Percentiles rank a stretch among this genome's conserved stretches.
Evolutionary conservation across 2,113 vertebrate genomes (phyloP).

Genomic region (Rhinoptilus africanus): DNA sequence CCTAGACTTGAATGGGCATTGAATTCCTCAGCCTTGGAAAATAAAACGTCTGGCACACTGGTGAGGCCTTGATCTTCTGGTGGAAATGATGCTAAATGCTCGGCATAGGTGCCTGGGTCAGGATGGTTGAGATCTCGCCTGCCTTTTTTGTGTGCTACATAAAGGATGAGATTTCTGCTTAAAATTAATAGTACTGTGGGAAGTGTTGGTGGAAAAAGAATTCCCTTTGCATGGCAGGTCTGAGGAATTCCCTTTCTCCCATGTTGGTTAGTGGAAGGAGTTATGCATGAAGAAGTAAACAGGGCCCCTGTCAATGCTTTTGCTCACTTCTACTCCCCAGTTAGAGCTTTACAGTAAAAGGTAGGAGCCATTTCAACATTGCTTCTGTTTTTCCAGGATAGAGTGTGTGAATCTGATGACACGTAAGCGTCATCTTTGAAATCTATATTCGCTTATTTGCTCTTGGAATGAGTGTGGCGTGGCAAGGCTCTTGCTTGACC

Average conservation of each 20-base stretch:
- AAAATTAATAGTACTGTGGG: background rate
- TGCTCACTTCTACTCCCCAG: background rate
- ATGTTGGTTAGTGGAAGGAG: background rate
- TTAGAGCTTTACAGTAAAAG: background rate
- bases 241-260: background rate
- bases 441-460: background rate
- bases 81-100: background rate
- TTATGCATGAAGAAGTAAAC: background rate
- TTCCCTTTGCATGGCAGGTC: background rate
- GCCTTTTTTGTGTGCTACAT: rapidly evolving
- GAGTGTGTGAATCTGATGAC: background rate
- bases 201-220: background rate
- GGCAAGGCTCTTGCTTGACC: background rate
- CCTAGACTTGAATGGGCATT: background rate
- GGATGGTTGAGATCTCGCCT: background rate
- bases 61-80: background rate
- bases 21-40: background rate
- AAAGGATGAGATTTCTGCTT: background rate
- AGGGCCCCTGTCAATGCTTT: background rate
- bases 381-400: background rate
- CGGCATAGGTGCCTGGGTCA: background rate
- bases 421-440: rapidly evolving
- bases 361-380: background rate
- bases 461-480: background rate
- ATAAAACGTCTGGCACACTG: background rate